These are phyloP conservation scores for Synergus gifuensis DNA, from an alignment of 2,888 invertebrate genomes.

Conservation along the genomic window DNA sequence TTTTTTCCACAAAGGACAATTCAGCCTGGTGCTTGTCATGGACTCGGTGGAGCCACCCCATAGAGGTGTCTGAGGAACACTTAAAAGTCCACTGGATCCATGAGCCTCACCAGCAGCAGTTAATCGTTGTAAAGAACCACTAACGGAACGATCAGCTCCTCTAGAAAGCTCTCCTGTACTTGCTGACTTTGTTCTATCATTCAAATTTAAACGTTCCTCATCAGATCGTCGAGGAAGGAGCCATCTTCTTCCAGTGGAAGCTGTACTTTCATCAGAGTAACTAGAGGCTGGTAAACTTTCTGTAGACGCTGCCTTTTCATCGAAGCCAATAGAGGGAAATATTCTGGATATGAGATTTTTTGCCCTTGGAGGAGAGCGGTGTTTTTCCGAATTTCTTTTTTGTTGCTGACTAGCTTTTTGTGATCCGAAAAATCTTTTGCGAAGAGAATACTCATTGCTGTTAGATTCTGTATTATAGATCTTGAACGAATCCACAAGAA, in stretches of 20 bases:
- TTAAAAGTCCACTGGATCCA: constrained; percentile 57
- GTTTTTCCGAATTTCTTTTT: neutral
- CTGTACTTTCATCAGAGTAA: constrained; percentile 14
- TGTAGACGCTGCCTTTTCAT: constrained; percentile 70
- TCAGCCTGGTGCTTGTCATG: constrained; percentile 57
- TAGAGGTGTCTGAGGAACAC: constrained; percentile 64
- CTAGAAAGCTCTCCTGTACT: constrained; percentile 72
- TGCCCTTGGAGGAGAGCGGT: constrained; percentile 25
- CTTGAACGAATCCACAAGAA: constrained; percentile 69
- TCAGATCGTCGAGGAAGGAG: constrained; percentile 50
- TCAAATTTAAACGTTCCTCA: constrained; percentile 60
- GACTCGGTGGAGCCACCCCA: constrained; percentile 74
- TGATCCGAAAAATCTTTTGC: constrained; percentile 54
- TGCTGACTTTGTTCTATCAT: constrained; percentile 72
- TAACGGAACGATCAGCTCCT: constrained; percentile 42
- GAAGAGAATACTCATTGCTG: constrained; percentile 45
- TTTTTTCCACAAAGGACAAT: constrained; percentile 65
- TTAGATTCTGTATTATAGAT: constrained; percentile 43
- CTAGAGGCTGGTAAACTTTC: constrained; percentile 67
- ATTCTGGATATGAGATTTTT: constrained; percentile 55
- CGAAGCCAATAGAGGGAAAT: constrained; percentile 49
- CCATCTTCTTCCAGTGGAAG: constrained; percentile 51
- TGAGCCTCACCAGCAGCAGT: constrained; percentile 23
- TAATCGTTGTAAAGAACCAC: constrained; percentile 41
- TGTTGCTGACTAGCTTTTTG: constrained; percentile 46